Evolutionary conservation across 2,888 invertebrate species (phyloP).

Genomic region (Rosalia funebris): DNA sequence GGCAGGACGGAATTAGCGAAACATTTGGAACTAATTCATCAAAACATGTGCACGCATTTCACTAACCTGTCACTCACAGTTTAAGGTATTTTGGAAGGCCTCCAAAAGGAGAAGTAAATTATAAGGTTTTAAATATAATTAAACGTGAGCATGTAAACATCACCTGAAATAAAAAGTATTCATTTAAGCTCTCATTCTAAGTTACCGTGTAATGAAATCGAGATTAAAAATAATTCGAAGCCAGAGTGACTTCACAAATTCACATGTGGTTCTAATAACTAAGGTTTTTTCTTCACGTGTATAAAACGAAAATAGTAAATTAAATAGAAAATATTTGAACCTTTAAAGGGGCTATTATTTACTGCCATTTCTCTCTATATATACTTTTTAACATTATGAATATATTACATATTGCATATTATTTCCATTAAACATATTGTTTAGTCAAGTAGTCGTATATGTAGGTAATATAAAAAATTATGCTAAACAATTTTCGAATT

Average conservation of each 20-base stretch:
- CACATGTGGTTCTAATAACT: neutral
- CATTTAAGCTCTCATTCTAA: neutral
- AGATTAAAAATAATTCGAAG: constrained; percentile 1
- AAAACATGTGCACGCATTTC: constrained; percentile 32
- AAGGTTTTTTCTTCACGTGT: too few species aligned
- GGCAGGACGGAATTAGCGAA: constrained; percentile 37
- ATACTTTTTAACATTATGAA: too few species aligned
- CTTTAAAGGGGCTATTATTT: too few species aligned
- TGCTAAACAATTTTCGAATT: too few species aligned
- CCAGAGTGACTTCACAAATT: neutral
- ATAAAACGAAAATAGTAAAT: too few species aligned
- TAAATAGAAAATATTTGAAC: too few species aligned
- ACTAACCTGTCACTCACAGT: constrained; percentile 19
- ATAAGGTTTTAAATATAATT: constrained; percentile 14
- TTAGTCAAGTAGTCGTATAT: too few species aligned
- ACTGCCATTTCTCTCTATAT: too few species aligned
- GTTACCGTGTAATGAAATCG: neutral
- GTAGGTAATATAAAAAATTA: too few species aligned
- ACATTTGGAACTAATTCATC: constrained; percentile 44
- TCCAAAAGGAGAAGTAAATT: constrained; percentile 19
- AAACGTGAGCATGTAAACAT: constrained; percentile 20
- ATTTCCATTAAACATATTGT: too few species aligned
- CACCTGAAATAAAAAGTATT: constrained; percentile 8
- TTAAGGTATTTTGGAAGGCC: constrained; percentile 17
- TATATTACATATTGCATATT: too few species aligned